Conservation (phyloP, 2,113 vertebrate genomes). For the Synodontis membranacea region DNA sequence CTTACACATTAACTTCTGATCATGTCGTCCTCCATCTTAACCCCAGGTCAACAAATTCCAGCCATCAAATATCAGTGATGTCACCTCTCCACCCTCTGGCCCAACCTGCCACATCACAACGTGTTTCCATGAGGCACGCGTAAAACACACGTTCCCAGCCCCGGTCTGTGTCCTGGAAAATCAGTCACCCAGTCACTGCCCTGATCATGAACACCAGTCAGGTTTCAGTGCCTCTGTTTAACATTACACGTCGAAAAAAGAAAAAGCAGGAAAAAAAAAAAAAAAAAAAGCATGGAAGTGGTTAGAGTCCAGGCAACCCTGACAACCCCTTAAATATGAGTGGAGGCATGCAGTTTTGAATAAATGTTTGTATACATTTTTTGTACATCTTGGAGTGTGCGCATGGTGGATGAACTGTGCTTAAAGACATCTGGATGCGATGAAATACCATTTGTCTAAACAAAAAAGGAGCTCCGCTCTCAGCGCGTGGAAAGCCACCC, state of each 20-base stretch:
- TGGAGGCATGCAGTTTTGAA: constrained; percentile 75
- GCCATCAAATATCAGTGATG: background rate
- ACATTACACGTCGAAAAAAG: constrained; percentile 42
- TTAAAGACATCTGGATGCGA: constrained; percentile 82
- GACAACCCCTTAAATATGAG: constrained; percentile 64
- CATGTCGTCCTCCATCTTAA: constrained; percentile 35
- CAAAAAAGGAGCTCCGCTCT: constrained; percentile 69
- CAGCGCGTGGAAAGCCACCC: constrained; percentile 71
- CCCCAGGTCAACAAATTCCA: constrained; percentile 12
- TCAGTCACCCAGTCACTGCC: constrained; percentile 40
- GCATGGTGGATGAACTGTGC: constrained; percentile 69
- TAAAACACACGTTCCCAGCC: constrained; percentile 26
- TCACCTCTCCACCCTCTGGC: background rate
- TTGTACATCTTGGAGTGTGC: constrained; percentile 67
- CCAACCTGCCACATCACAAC: constrained; percentile 17
- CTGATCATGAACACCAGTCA: constrained; percentile 44
- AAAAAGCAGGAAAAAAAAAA: no score
- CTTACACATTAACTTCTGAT: background rate
- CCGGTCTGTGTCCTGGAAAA: constrained; percentile 29
- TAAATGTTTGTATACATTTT: constrained; percentile 79
- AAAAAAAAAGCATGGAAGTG: constrained; percentile 30
- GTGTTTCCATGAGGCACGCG: constrained; percentile 29
- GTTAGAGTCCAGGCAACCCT: constrained; percentile 48
- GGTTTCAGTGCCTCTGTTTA: constrained; percentile 57
- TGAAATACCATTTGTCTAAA: constrained; percentile 81